Percentiles rank a stretch among this genome's conserved stretches.
Evolutionary conservation across 1,140 invertebrate genomes (phyloP).

Genomic region (Monomorium pharaonis): DNA sequence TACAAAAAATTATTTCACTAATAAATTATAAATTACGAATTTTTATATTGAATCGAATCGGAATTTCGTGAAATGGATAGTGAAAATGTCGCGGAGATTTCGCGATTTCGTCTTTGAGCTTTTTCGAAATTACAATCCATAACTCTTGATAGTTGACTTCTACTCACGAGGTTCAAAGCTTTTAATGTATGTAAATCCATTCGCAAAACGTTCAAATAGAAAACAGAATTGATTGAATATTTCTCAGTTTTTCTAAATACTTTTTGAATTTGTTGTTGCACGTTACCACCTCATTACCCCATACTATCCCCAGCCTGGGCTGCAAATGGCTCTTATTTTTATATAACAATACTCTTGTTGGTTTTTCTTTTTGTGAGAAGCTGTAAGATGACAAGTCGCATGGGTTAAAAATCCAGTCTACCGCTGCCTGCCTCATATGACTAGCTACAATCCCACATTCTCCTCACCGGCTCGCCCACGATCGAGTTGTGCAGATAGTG

Average conservation of each 20-base stretch:
- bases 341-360: conserved; percentile 52
- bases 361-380: conserved; percentile 57
- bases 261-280: conserved; percentile 75
- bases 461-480: neutral
- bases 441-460: conserved; percentile 30
- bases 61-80: neutral
- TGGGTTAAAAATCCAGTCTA: conserved; percentile 80
- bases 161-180: conserved; percentile 70
- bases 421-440: conserved; percentile 75
- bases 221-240: conserved; percentile 72
- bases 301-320: conserved; percentile 70
- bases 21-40: neutral
- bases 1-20: neutral
- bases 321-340: conserved; percentile 65
- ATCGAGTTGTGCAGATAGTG: conserved; percentile 55
- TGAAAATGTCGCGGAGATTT: neutral
- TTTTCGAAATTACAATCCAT: conserved; percentile 57
- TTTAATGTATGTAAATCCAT: conserved; percentile 74
- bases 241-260: conserved; percentile 70
- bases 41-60: conserved; percentile 8
- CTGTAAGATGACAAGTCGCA: conserved; percentile 74
- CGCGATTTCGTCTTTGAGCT: neutral
- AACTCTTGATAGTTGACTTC: conserved; percentile 70
- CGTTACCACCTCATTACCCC: conserved; percentile 71
- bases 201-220: conserved; percentile 73